Conservation (phyloP, 2,797 vertebrate species). For the Pseudochirops corinnae region DNA sequence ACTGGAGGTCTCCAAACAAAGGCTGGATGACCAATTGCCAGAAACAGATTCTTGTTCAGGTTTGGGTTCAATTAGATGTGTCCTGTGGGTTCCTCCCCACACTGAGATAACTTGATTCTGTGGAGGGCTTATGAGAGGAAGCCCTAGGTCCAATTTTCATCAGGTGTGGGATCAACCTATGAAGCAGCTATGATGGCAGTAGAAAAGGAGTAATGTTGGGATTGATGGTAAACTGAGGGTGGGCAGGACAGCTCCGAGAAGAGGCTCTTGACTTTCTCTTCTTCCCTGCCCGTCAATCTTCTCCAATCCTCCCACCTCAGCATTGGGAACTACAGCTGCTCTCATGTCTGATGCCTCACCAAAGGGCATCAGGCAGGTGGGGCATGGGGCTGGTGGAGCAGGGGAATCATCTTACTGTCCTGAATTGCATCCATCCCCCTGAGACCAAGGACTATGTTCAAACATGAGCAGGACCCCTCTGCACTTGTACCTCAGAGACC, state of each 20-base stretch:
- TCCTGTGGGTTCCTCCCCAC: background rate
- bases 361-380: background rate
- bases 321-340: background rate
- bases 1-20: background rate
- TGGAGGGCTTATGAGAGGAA: background rate
- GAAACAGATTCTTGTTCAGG: background rate
- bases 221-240: background rate
- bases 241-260: conserved; percentile 63
- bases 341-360: background rate
- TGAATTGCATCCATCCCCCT: background rate
- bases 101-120: background rate
- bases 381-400: background rate
- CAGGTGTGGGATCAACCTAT: background rate
- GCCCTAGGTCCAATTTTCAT: background rate
- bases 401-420: background rate
- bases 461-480: background rate
- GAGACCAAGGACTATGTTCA: background rate
- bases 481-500: background rate
- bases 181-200: background rate
- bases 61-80: background rate
- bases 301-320: conserved; percentile 15
- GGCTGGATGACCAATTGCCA: background rate
- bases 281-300: background rate
- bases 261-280: conserved; percentile 47
- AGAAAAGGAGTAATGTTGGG: background rate